These are phyloP conservation scores for Cryptops parisi DNA, from an alignment of 2,888 invertebrate species.

Conservation along the genomic window DNA sequence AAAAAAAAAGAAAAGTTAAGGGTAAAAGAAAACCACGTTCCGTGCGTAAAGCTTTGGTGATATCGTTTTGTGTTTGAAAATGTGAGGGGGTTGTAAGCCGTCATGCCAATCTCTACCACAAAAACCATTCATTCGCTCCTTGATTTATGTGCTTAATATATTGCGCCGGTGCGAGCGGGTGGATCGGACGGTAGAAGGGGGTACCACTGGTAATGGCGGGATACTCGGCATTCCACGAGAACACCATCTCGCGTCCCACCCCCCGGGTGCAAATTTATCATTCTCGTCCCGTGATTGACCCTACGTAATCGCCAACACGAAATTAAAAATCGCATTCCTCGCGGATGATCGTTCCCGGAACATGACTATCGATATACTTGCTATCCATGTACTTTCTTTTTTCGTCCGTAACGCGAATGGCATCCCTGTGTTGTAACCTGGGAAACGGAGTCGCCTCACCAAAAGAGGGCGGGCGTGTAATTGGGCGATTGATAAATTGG, in stretches of 20 bases:
- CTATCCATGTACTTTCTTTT: neutral
- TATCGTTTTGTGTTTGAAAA: too few species aligned
- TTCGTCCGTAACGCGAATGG: neutral
- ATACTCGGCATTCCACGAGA: neutral
- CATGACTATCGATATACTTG: too few species aligned
- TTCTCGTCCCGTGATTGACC: neutral
- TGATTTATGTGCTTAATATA: slow-evolving; percentile 10
- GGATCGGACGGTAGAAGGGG: neutral
- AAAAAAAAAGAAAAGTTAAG: neutral
- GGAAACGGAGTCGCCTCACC: neutral
- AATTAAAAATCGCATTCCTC: slow-evolving; percentile 3
- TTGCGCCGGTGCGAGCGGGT: neutral
- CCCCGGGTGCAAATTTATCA: neutral
- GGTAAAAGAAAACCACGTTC: neutral
- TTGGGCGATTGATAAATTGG: neutral
- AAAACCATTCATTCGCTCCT: slow-evolving; percentile 2
- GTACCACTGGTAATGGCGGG: neutral
- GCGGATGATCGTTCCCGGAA: neutral
- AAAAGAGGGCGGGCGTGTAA: neutral
- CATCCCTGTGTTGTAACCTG: neutral
- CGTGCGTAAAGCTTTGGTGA: too few species aligned
- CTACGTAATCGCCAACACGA: neutral
- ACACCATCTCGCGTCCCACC: neutral
- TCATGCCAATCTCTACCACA: slow-evolving; percentile 7
- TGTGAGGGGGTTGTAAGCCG: too few species aligned